Conservation (phyloP, 2,797 vertebrate species). For the Intellagama lesueurii region DNA sequence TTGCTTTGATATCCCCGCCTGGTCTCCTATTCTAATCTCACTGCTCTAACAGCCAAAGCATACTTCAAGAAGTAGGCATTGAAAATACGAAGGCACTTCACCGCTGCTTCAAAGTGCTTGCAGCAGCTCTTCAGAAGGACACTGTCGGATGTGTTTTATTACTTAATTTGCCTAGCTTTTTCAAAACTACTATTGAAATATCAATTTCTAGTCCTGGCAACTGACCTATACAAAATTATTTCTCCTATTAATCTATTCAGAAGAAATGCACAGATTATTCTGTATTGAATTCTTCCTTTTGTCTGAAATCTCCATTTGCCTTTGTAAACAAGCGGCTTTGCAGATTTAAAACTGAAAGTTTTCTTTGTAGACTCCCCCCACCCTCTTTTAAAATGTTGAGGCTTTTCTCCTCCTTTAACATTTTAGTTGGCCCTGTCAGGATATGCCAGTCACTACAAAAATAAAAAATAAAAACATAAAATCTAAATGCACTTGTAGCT, state of each 20-base stretch:
- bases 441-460: too few relatives aligned
- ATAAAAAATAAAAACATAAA: too few relatives aligned
- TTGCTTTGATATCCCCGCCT: neutral
- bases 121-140: neutral
- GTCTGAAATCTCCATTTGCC: slow-evolving; percentile 10
- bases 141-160: neutral
- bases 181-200: neutral
- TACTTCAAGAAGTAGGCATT: neutral
- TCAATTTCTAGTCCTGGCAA: neutral
- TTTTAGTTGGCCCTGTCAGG: neutral
- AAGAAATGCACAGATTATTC: neutral
- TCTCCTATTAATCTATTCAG: slow-evolving; percentile 10
- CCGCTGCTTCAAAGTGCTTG: neutral
- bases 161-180: slow-evolving; percentile 30
- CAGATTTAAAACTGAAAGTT: neutral
- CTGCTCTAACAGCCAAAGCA: neutral
- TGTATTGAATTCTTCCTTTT: neutral
- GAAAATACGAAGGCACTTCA: neutral
- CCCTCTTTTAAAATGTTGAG: slow-evolving; percentile 6
- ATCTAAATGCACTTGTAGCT: too few relatives aligned
- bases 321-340: slow-evolving; percentile 16
- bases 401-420: neutral
- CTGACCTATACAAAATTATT: neutral
- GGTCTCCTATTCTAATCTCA: neutral
- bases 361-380: neutral